Evolutionary conservation across 2,113 vertebrate species (phyloP), one percentile per base, ranked within the genome.

Genomic region (Falcunculus frontatus): DNA sequence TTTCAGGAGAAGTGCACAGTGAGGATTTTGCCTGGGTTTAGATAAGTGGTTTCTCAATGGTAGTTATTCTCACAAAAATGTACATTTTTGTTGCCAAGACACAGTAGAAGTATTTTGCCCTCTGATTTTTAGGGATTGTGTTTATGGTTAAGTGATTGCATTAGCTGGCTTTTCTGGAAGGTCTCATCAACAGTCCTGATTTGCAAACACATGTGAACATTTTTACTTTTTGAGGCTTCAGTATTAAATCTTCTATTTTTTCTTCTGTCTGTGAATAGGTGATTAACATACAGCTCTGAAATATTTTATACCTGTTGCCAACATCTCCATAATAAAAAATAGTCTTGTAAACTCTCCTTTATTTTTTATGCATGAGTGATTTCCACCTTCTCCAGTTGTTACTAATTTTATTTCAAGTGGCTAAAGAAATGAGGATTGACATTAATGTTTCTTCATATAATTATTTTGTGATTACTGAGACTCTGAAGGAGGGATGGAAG

Each of bases 401-500:
- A 47, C 16, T 90, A 21, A 37, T 89, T 94, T 93, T 90, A 73
- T 80, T 92, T 90, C 6, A 2, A 4, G 5, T 69, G 83, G 50
- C 63, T 88, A 63, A 92, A 93, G 82, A 86, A 94, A 96, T 70
- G 35, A 95, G 18, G 74, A 91, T 90, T 94, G 95, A 77, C 82
- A 15, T 63, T 93, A 94, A 69, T 62, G 69, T 59, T 84, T 95
- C 63, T 85, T 93, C 70, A 74, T 68, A 69, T 60, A 91, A 93
- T 95, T 93, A 79, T 62, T 74, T 57, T 85, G 50, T 93, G 87
- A 95, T 93, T 94, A 89, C 82, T 93, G 78, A 79, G 90, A 52
- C 55, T 53, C 56, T 85, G 81, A 94, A 74, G 87, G 82, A 91
- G 84, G 87, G 33, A 64, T 87, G 46, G 70, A 84, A 75, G 55